Evolutionary conservation across 2,113 vertebrate genomes (phyloP).

Genomic region (Rhea pennata): DNA sequence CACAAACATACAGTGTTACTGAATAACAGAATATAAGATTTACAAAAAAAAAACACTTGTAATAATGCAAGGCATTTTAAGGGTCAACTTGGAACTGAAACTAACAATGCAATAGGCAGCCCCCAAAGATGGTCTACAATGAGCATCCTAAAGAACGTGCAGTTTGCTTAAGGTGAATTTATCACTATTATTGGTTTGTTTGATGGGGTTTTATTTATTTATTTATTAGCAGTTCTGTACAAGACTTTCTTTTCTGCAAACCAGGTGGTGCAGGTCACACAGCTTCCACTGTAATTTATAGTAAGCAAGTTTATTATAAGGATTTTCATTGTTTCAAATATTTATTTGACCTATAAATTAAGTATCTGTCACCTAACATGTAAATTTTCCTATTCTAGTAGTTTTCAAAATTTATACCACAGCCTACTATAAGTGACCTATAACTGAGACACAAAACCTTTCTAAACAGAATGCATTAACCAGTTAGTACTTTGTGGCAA

Average conservation of each 20-base stretch:
- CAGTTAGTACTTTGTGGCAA: background rate
- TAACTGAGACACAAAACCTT: background rate
- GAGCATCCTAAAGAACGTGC: background rate
- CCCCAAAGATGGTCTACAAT: background rate
- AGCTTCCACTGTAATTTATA: background rate
- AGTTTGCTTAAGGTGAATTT: background rate
- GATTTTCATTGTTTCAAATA: background rate
- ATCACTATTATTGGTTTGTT: background rate
- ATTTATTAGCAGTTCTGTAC: background rate
- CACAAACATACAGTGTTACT: background rate
- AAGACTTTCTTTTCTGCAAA: background rate
- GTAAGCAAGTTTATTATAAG: background rate
- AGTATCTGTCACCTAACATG: background rate
- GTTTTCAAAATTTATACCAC: background rate
- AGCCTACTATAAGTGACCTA: background rate
- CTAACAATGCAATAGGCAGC: background rate
- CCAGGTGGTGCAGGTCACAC: background rate
- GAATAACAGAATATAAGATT: background rate
- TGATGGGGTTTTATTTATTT: background rate
- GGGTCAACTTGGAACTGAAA: background rate
- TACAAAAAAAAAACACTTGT: fast-evolving
- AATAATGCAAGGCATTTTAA: background rate
- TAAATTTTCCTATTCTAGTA: background rate
- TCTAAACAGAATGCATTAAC: background rate
- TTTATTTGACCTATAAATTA: background rate